Base-by-base conservation (phyloP, 2,797 vertebrate genomes). In the Bucorvus abyssinicus region DNA sequence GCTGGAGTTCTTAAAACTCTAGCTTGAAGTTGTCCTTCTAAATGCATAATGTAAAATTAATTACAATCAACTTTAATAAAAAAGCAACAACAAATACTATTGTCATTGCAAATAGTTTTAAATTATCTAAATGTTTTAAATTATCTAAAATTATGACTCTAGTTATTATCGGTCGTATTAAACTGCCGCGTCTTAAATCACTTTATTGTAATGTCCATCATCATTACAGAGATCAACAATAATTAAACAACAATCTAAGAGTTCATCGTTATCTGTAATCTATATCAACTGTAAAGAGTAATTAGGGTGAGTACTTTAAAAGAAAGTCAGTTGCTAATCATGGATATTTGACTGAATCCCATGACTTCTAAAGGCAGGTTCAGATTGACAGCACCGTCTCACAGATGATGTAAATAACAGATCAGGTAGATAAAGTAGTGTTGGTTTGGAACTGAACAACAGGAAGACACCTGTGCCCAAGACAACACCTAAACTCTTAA, bases 401-500 rank as follows among this genome's bases (percentile, higher is more conserved):
- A 52, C 18, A 49, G 20, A 13, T 26, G n/a, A 79, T 23, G 27
- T 30, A n/a, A 87, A 71, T 87, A 68, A 89, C 42, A 69, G 30
- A 44, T 94, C 13, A 77, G 55, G 49, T 74, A 65, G 47, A 8
- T 6, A 57, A 68, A 89, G 18, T 21, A 67, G 19, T 52, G 18
- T 19, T 42, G 32, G 17, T 76, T 92, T 71, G 55, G 68, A 81
- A 49, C 4, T 36, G 34, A 91, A 67, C 24, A 47, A 7, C 6
- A 71, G n/a, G 38, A 95, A 87, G 38, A 34, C 22, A 59, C 19
- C 32, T 69, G 52, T 34, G 32, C 38, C 30, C 88, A 93, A 80
- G 94, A 93, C 32, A 79, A 49, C 77, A 86, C 21, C 68, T 90
- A 55, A 77, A 73, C 20, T 77, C 68, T 47, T 89, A 93, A 95